phyloP scores from a whole-genome alignment of 2,888 invertebrate species.

The Polyommatus iphigenia region DNA sequence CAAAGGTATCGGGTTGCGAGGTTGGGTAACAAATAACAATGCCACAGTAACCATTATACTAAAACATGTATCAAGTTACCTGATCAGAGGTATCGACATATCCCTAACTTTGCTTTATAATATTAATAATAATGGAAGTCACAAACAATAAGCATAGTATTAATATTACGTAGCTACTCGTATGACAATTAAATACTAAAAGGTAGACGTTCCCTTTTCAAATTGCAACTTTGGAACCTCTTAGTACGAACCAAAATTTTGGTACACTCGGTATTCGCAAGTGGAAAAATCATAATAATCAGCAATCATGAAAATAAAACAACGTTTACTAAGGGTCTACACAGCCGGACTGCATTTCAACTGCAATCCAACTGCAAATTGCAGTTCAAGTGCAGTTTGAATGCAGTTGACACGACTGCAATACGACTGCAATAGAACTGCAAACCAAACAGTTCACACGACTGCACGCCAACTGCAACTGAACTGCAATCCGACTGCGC shows the following conservation, averaged over 20 bases:
- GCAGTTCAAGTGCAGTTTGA: no score
- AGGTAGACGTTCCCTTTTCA: background rate
- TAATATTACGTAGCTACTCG: background rate
- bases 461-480: no score
- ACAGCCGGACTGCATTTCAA: no score
- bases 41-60: background rate
- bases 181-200: background rate
- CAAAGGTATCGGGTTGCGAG: conserved; percentile 13
- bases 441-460: no score
- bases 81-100: background rate
- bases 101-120: background rate
- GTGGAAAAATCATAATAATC: background rate
- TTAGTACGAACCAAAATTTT: no score
- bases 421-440: no score
- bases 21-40: conserved; percentile 23
- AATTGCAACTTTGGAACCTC: background rate
- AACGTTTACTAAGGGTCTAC: background rate
- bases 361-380: no score
- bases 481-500: no score
- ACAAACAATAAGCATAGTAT: background rate
- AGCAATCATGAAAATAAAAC: background rate
- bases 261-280: no score
- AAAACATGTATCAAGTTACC: conserved; percentile 13
- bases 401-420: no score
- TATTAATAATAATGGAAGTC: background rate